Percentiles rank a stretch among this genome's conserved stretches.
These are phyloP conservation scores for Clostera curtula DNA, from an alignment of 2,888 invertebrate species.

Conservation along the genomic window DNA sequence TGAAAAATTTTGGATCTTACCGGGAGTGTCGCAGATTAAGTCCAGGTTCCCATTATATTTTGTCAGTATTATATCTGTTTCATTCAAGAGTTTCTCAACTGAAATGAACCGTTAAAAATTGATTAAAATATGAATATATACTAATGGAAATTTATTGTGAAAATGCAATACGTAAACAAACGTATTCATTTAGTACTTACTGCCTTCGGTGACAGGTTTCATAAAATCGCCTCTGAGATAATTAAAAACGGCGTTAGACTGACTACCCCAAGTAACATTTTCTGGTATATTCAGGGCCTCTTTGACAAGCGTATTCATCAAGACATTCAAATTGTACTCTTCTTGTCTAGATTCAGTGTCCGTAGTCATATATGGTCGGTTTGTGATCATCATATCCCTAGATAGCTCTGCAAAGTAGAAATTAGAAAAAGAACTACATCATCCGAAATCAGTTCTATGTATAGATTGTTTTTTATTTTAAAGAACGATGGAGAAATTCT, in stretches of 20 bases:
- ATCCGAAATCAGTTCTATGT: too few species aligned
- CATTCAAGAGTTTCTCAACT: conserved; percentile 82
- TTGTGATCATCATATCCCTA: conserved; percentile 45
- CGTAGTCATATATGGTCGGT: conserved; percentile 28
- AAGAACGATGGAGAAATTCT: too few species aligned
- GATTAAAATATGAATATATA: too few species aligned
- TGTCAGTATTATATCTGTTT: conserved; percentile 78
- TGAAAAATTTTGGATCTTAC: conserved; percentile 50
- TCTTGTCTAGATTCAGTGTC: conserved; percentile 23
- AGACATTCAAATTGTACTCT: conserved; percentile 39
- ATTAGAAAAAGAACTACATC: too few species aligned
- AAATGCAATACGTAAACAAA: too few species aligned
- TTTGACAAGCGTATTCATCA: conserved; percentile 85
- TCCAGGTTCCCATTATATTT: conserved; percentile 89
- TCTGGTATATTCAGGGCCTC: conserved; percentile 78
- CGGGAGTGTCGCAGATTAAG: conserved; percentile 88
- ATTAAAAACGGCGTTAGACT: conserved; percentile 75
- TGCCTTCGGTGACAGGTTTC: conserved; percentile 81
- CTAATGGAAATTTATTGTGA: too few species aligned
- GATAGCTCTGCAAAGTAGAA: conserved; percentile 38
- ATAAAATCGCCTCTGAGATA: conserved; percentile 81
- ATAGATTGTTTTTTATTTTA: too few species aligned
- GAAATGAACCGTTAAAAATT: too few species aligned
- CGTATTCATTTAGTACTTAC: conserved; percentile 30
- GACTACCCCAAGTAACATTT: conserved; percentile 79